Conservation (phyloP, 2,888 invertebrate genomes). For the Dione juno region DNA sequence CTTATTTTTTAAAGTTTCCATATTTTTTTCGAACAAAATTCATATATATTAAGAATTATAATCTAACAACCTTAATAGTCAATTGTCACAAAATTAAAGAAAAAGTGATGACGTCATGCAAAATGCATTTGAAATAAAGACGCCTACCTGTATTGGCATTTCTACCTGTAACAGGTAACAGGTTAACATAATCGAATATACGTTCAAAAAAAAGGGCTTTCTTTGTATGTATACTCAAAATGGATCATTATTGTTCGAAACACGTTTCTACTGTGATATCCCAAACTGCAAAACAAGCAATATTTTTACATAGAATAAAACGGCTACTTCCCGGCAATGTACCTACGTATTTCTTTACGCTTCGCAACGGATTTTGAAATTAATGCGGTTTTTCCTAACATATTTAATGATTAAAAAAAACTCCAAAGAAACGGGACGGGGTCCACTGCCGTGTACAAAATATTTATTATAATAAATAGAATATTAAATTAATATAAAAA, state of each 20-base stretch:
- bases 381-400: too few species aligned
- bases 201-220: conserved; percentile 37
- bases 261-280: conserved; percentile 29
- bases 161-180: conserved; percentile 50
- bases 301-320: neutral
- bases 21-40: too few species aligned
- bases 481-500: too few species aligned
- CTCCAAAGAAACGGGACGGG: too few species aligned
- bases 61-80: neutral
- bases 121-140: conserved; percentile 34
- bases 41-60: neutral
- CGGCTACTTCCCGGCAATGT: too few species aligned
- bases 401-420: too few species aligned
- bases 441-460: too few species aligned
- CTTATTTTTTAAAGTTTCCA: too few species aligned
- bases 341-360: too few species aligned
- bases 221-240: conserved; percentile 39
- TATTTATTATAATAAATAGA: too few species aligned
- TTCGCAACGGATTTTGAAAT: too few species aligned
- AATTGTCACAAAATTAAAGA: conserved; percentile 7
- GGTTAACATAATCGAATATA: conserved; percentile 42
- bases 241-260: conserved; percentile 37
- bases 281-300: neutral
- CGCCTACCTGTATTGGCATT: conserved; percentile 41
- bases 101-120: conserved; percentile 30